phyloP scores from a whole-genome alignment of 2,113 vertebrate species.

The Sialia sialis region DNA sequence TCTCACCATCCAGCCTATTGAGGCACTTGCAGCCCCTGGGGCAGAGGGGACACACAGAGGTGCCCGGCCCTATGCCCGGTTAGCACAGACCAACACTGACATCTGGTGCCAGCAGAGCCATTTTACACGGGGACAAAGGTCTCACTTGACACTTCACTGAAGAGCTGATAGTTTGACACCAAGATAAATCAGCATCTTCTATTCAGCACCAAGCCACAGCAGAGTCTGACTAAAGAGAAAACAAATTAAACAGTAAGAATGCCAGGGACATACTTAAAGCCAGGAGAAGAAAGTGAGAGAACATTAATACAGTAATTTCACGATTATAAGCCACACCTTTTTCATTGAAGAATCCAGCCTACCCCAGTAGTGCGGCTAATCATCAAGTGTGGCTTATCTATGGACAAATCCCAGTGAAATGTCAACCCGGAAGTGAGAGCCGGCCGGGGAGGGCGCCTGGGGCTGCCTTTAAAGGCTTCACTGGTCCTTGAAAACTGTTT shows the following conservation, averaged over 20 bases:
- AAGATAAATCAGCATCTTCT: conserved; percentile 4
- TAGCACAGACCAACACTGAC: conserved; percentile 68
- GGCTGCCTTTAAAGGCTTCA: no score
- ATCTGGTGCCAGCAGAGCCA: conserved; percentile 61
- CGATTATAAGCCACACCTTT: no score
- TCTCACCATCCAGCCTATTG: not conserved
- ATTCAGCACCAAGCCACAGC: not conserved
- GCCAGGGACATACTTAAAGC: not conserved
- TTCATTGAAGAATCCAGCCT: no score
- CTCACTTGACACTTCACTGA: not conserved
- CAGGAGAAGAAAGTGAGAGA: not conserved
- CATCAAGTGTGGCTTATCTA: no score
- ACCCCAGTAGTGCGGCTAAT: no score
- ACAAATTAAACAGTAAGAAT: conserved; percentile 32
- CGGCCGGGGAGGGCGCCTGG: no score
- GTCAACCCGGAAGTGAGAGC: no score
- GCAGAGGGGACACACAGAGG: not conserved
- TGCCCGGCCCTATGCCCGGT: not conserved
- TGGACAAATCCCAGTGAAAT: no score
- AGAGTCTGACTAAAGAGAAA: not conserved
- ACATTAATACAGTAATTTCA: no score
- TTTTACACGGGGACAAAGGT: not conserved
- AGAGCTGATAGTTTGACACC: not conserved
- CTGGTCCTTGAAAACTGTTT: no score
- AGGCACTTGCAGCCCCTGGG: not conserved